Base-by-base conservation (phyloP, 2,888 invertebrate genomes). In the Flexamia atlantica region DNA sequence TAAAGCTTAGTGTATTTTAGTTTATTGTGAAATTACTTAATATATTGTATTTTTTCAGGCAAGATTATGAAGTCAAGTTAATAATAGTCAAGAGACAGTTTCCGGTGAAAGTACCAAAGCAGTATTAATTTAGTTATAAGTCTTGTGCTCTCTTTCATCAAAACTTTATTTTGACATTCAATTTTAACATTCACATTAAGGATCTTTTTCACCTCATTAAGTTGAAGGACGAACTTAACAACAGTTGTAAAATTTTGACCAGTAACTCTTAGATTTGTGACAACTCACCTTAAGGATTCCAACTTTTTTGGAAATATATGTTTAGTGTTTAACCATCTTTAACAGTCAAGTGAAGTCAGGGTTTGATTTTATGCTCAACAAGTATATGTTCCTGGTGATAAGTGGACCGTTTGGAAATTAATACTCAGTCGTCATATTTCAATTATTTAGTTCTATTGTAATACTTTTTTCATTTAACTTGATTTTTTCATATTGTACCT, bases 71-170 rank as follows among this genome's bases (percentile, higher is more conserved):
- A 28, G 17, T 28, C 64, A 14, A 28, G 28, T 64, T 64, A 30
- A 28, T 28, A 28, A 64, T 3, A 20, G 3, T 14, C 25, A 28
- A 30, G 28, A 64, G 30, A 53, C 20, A 23, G 53, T 53, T 30
- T 64, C 64, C 64, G 64, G 64, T 64, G 64, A 64, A 64, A 28
- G 64, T 64, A 64, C 64, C 64, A 64, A 64, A 64, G 64, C 64
- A 64, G 64, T 64, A 64, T 64, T 64, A 64, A 28, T 64, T 64
- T 64, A 64, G 64, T 64, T 64, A 9, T 64, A 64, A 64, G 64
- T 64, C 14, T 28, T 64, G 64, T 14, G 64, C 64, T 64, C 64
- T 64, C 64, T 64, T 12, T 46, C 46, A 46, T 46, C 12, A 46
- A 17, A 46, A 46, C 46, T 46, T 10, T 46, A 46, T 46, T 46